phyloP scores from a whole-genome alignment of 2,797 vertebrate genomes.

The Poeciliopsis gracilis region DNA sequence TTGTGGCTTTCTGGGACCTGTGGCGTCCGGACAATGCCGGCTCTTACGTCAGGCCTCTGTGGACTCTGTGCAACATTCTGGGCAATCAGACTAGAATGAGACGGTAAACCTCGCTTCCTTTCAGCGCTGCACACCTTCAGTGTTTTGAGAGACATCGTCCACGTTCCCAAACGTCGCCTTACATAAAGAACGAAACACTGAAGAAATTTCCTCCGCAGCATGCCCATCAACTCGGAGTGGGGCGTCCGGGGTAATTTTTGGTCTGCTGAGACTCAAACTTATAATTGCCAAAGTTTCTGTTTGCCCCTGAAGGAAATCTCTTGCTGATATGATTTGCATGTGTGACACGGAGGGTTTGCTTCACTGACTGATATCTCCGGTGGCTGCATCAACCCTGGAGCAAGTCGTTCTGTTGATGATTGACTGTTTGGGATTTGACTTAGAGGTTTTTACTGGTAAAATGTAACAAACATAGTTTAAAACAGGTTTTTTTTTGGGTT shows the following conservation, averaged over 20 bases:
- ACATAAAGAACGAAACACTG: background rate
- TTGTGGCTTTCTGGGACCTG: background rate
- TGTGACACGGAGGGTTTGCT: background rate
- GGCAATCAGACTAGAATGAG: background rate
- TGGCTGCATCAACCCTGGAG: background rate
- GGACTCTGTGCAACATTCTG: background rate
- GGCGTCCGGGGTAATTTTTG: background rate
- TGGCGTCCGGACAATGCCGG: conserved; percentile 13
- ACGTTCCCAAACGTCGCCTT: background rate
- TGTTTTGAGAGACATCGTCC: background rate
- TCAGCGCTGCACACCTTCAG: conserved; percentile 23
- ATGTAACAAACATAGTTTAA: background rate
- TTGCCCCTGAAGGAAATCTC: background rate
- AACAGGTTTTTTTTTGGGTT: background rate
- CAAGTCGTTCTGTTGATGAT: background rate
- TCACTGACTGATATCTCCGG: background rate
- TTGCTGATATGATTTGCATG: background rate
- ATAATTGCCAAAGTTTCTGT: background rate
- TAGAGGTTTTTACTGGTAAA: background rate
- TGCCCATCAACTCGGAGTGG: background rate
- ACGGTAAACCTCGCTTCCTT: conserved; percentile 13
- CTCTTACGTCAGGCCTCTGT: conserved; percentile 16
- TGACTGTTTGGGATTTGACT: background rate
- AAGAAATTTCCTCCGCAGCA: background rate
- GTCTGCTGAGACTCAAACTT: background rate